Percentiles rank a stretch among this genome's conserved stretches.
Conservation (phyloP, 2,888 invertebrate genomes). For the Hecatera dysodea region DNA sequence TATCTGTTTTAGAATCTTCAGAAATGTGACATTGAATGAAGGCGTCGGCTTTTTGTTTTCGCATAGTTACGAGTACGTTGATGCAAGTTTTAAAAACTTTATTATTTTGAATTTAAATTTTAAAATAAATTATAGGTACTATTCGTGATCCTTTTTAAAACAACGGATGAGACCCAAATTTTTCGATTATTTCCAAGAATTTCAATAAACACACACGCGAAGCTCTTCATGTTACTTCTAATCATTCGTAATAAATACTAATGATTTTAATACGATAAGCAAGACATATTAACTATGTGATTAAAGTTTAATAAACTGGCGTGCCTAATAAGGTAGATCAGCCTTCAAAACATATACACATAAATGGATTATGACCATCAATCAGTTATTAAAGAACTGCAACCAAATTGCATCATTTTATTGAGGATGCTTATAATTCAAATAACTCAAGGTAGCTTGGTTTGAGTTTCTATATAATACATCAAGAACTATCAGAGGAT, state of each 20-base stretch:
- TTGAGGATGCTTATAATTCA: conserved; percentile 60
- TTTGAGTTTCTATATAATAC: conserved; percentile 46
- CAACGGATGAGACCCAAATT: too few species aligned
- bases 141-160: too few species aligned
- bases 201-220: too few species aligned
- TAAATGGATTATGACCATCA: conserved; percentile 19
- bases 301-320: conserved; percentile 22
- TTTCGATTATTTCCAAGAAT: too few species aligned
- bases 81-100: not conserved
- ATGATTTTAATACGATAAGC: conserved; percentile 5
- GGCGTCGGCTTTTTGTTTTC: conserved; percentile 8
- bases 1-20: conserved; percentile 55
- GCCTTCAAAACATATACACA: conserved; percentile 31
- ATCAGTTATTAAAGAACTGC: conserved; percentile 52
- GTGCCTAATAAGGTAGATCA: conserved; percentile 23
- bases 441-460: conserved; percentile 62
- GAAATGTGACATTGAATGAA: conserved; percentile 55
- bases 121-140: too few species aligned
- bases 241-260: not conserved
- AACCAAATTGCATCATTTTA: conserved; percentile 50
- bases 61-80: not conserved
- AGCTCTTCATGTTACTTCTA: not conserved
- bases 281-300: conserved; percentile 9
- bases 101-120: too few species aligned
- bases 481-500: not conserved